phyloP scores from a whole-genome alignment of 2,113 vertebrate genomes.

The Chascanopsetta lugubris region DNA sequence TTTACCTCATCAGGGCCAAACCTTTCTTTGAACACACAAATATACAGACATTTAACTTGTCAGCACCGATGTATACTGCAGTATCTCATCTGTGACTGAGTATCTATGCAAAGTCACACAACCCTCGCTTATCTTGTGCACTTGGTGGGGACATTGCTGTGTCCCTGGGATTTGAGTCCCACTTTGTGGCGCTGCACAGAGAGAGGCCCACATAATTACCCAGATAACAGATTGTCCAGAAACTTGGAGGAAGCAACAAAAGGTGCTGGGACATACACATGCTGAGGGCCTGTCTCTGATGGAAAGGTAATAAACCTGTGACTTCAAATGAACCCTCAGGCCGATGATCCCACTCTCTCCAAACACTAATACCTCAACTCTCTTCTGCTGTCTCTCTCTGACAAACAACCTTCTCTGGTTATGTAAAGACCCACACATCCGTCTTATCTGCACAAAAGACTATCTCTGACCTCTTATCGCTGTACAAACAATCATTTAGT shows the following conservation, averaged over 20 bases:
- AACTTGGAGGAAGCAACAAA: constrained; percentile 21
- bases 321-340: constrained; percentile 62
- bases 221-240: constrained; percentile 1
- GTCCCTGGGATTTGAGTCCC: background rate
- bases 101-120: too few species aligned
- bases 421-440: constrained; percentile 47
- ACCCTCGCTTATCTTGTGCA: background rate
- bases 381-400: constrained; percentile 48
- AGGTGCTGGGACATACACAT: constrained; percentile 5
- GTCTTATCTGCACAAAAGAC: constrained; percentile 44
- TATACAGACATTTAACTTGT: too few species aligned
- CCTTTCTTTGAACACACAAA: too few species aligned
- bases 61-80: too few species aligned
- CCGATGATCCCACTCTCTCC: constrained; percentile 40
- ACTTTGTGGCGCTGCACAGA: background rate
- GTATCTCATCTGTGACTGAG: background rate
- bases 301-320: constrained; percentile 61
- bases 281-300: constrained; percentile 35
- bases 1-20: too few species aligned
- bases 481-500: constrained; percentile 35
- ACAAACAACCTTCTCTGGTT: constrained; percentile 44
- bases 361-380: constrained; percentile 49
- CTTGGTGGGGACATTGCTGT: background rate
- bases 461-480: constrained; percentile 40
- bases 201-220: background rate